Base-by-base conservation (phyloP, 2,888 invertebrate species). In the Ochlodes sylvanus region DNA sequence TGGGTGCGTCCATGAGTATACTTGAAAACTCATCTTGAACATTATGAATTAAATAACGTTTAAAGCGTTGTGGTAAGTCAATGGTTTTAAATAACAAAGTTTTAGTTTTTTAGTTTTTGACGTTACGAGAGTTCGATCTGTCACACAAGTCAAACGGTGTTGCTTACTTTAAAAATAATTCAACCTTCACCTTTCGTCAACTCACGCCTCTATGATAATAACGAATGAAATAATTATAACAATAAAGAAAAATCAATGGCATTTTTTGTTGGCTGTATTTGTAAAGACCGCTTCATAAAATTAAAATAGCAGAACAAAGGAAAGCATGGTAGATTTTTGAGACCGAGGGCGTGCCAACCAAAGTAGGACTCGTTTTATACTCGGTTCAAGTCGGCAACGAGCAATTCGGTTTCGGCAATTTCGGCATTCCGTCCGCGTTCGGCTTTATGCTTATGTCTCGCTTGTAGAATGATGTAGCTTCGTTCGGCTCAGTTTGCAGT, bases 331-430 rank as follows among this genome's bases (percentile, higher is more conserved):
- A 64, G 64, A 56, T 64, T 56, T 64, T 64, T 56, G 15, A 56
- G 14, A 57, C 3, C n/a, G 17, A n/a, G 47, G 56, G 56, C 64
- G 55, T 64, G 64, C 32, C 44, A 27, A 19, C 56, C 34, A 47
- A n/a, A 34, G 34, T 17, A 19, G 17, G 32, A 47, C 47, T 56
- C 64, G 56, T 32, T 56, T 57, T 4, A 21, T 38, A 14, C 15
- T 65, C 65, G 65, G 47, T 21, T 41, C 12, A 9, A 56, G 47
- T 65, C 65, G 65, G 65, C 57, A 41, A 63, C 32, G 57, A 62
- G 67, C 38, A 38, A 12, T 38, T 12, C 10, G 38, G 27, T 5
- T 27, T 27, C 27, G 27, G 65, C 57, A 41, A 65, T 38, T 62
- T 42, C 57, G 64, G 67, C 38, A 12, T 12, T 34, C 34, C 7